These are phyloP conservation scores for Leptura quadrifasciata DNA, from an alignment of 2,888 invertebrate species.

Conservation along the genomic window DNA sequence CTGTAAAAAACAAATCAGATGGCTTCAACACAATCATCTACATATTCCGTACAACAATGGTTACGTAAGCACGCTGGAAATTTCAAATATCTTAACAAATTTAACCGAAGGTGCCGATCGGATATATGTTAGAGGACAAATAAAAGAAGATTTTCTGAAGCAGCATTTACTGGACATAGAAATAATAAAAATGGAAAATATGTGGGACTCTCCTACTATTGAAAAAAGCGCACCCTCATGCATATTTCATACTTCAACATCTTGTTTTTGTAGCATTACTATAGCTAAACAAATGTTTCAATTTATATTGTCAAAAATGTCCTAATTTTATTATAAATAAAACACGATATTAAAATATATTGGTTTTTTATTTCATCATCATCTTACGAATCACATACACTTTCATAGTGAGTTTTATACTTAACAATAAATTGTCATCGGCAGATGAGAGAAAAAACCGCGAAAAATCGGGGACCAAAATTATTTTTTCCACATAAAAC, in stretches of 20 bases:
- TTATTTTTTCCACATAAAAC: too few relatives aligned
- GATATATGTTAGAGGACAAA: neutral
- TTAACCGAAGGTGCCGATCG: neutral
- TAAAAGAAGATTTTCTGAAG: conserved; percentile 1
- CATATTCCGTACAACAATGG: neutral
- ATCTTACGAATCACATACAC: conserved; percentile 4
- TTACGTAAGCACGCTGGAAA: neutral
- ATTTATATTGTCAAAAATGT: conserved; percentile 4
- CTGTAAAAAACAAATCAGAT: conserved; percentile 5
- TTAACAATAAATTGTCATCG: conserved; percentile 4
- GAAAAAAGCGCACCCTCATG: conserved; percentile 1
- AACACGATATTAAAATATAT: neutral
- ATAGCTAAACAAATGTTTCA: conserved; percentile 12
- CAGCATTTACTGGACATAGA: neutral
- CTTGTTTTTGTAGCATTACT: neutral
- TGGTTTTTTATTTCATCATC: conserved; percentile 5
- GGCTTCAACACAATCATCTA: neutral
- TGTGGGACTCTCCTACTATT: neutral
- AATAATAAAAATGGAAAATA: conserved; percentile 3
- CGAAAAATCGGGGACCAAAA: too few relatives aligned
- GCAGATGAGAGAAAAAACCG: too few relatives aligned
- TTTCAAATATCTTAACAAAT: neutral
- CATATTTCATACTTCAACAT: neutral
- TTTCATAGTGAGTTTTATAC: neutral
- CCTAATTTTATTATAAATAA: neutral